Base-by-base conservation (phyloP, 2,888 invertebrate species). In the Melanotus villosus region DNA sequence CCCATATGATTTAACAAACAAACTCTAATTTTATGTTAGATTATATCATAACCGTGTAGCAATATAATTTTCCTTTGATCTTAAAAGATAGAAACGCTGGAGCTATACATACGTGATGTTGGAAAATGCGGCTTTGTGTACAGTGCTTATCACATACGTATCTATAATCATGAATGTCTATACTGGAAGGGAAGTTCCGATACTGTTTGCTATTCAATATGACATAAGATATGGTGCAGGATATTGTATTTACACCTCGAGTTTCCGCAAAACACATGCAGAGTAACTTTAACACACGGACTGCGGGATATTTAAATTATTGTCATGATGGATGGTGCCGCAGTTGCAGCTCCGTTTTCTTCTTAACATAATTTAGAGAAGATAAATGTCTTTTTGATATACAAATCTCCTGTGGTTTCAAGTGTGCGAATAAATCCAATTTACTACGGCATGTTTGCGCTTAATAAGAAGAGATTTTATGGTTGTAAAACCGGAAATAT, bases 301-400 rank as follows among this genome's bases (percentile, higher is more conserved):
- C 52, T 52, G 52, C 52, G 52, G 52, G 30, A 52, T 38, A 57
- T 57, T 57, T 57, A 38, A 57, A 57, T 57, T 57, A 57, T 57
- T 38, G 56, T 38, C 56, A 38, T 57, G 56, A 57, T 57, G 56
- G 19, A 57, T 57, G 56, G 56, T 23, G 10, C 36, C 56, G 56
- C 56, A 38, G 52, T 32, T 52, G 52, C 52, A 34, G 32, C 41
- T 26, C 47, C 30, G 30, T 32, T 65, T 52, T 52, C 65, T 65
- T 36, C 23, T 64, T 64, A 64, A 64, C 64, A 57, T 65, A 57
- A 65, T 58, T 65, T 57, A 32, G 26, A 14, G 34, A 57, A 57
- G 65, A 65, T 65, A 58, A 65, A 57, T 58, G 57, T 57, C 65
- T 65, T 58, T 58, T 65, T 65, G 65, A 65, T 65, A 57, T 65